Conservation (phyloP, 2,888 invertebrate species). For the Sminthurinus aureus region DNA sequence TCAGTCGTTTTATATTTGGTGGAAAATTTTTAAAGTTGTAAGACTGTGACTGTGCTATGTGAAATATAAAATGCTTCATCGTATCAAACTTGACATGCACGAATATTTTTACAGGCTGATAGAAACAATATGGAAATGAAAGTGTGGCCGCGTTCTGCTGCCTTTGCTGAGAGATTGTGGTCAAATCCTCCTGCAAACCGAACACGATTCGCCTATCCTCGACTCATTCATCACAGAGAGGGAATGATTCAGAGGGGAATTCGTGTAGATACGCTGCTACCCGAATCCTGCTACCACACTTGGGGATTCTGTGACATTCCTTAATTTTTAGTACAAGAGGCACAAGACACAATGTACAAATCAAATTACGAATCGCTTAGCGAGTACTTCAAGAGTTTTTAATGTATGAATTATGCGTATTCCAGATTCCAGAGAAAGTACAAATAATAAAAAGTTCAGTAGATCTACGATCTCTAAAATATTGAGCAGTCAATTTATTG, state of each 20-base stretch:
- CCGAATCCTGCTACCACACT: slow-evolving; percentile 54
- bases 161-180: slow-evolving; percentile 84
- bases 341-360: not conserved
- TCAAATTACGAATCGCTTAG: no score
- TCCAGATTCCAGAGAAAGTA: no score
- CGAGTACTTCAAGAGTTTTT: no score
- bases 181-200: slow-evolving; percentile 68
- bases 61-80: not conserved
- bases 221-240: slow-evolving; percentile 72
- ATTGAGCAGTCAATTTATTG: no score
- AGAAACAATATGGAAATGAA: slow-evolving; percentile 67
- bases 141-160: slow-evolving; percentile 83
- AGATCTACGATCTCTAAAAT: no score
- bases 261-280: slow-evolving; percentile 54
- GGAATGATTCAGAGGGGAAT: slow-evolving; percentile 73
- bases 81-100: no score
- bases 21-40: no score
- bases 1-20: no score
- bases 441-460: no score
- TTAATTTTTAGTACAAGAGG: not conserved
- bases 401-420: no score
- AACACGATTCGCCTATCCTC: slow-evolving; percentile 54
- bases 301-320: slow-evolving; percentile 54
- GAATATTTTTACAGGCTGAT: slow-evolving; percentile 46
- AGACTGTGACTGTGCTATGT: no score